Conservation (phyloP, 2,888 invertebrate genomes). For the Ochlodes sylvanus region DNA sequence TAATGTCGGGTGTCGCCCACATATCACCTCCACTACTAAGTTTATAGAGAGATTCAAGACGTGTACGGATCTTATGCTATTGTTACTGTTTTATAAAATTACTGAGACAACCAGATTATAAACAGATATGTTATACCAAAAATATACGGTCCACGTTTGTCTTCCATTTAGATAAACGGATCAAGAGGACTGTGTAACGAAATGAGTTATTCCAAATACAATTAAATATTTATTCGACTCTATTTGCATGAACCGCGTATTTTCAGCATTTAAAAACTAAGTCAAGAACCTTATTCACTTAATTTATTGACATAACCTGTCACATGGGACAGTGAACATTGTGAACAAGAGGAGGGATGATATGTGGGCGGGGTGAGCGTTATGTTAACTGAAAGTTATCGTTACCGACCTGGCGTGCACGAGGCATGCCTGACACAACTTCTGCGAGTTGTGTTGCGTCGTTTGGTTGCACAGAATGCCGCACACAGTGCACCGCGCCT, state of each 20-base stretch:
- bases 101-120: too few species aligned
- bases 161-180: background rate
- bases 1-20: conserved; percentile 31
- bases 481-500: conserved; percentile 80
- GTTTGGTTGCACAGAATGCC: conserved; percentile 82
- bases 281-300: too few species aligned
- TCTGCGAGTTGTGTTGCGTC: conserved; percentile 81
- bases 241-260: too few species aligned
- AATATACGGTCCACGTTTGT: too few species aligned
- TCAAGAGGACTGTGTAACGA: background rate
- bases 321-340: too few species aligned
- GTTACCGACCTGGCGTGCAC: conserved; percentile 85
- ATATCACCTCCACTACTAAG: conserved; percentile 21
- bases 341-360: background rate
- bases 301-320: too few species aligned
- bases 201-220: too few species aligned
- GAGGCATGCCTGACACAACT: conserved; percentile 84
- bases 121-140: too few species aligned
- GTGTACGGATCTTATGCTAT: too few species aligned
- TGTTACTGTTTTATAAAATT: too few species aligned
- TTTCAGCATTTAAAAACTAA: too few species aligned
- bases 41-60: background rate
- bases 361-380: conserved; percentile 31
- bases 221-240: too few species aligned
- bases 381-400: conserved; percentile 39